Conservation (phyloP, 2,797 vertebrate species). For the Leptodactylus fallax region DNA sequence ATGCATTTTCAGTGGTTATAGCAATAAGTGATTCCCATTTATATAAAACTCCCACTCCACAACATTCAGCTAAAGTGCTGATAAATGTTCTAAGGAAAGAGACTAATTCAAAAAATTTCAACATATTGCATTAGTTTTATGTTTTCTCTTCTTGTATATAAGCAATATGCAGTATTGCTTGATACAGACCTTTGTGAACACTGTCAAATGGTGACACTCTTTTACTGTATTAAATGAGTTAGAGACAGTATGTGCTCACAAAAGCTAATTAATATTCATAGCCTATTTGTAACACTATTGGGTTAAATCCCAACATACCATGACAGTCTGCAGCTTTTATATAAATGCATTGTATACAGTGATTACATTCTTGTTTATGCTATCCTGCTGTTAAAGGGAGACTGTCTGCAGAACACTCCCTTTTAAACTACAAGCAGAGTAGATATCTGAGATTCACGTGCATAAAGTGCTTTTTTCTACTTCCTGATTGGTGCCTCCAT, state of each 20-base stretch:
- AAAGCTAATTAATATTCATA: neutral
- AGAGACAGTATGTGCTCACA: neutral
- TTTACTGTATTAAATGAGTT: neutral
- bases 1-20: conserved; percentile 24
- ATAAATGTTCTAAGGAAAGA: conserved; percentile 30
- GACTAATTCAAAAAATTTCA: conserved; percentile 13
- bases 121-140: neutral
- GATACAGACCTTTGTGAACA: neutral
- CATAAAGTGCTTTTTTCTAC: too few species aligned
- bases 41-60: conserved; percentile 17
- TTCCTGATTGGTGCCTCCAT: too few species aligned
- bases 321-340: neutral
- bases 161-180: neutral
- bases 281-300: neutral
- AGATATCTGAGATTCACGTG: too few species aligned
- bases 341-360: neutral
- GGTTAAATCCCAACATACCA: neutral
- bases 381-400: neutral
- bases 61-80: conserved; percentile 22
- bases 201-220: neutral
- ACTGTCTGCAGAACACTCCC: neutral
- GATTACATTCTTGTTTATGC: too few species aligned
- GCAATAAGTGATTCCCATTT: conserved; percentile 31
- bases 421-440: too few species aligned
- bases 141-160: neutral